Percentiles rank a stretch among this genome's conserved stretches.
phyloP scores from a whole-genome alignment of 2,797 vertebrate genomes.

The Melanotaenia parkinsoni region DNA sequence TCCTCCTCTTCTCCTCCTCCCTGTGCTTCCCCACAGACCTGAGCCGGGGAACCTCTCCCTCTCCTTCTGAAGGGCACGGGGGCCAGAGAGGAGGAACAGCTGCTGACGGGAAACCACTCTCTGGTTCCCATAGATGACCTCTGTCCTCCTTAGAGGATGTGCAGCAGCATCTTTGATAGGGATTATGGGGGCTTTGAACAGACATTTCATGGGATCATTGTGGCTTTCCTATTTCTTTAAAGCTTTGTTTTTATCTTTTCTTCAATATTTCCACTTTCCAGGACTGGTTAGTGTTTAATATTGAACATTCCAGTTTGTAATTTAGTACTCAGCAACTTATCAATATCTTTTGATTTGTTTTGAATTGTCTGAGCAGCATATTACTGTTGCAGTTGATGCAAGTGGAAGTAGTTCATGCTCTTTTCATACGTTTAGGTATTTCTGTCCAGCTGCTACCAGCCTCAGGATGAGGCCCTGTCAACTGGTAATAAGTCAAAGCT shows the following conservation, averaged over 20 bases:
- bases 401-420: background rate
- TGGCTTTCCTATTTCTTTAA: background rate
- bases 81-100: constrained; percentile 77
- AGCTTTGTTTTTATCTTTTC: constrained; percentile 2
- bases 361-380: background rate
- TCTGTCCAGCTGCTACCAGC: constrained; percentile 1
- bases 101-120: constrained; percentile 75
- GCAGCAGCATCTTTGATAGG: constrained; percentile 51
- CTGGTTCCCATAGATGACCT: constrained; percentile 69
- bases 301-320: constrained; percentile 13
- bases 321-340: background rate
- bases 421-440: background rate
- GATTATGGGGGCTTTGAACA: constrained; percentile 41
- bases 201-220: constrained; percentile 28
- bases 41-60: constrained; percentile 56
- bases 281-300: constrained; percentile 11
- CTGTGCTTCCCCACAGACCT: constrained; percentile 42
- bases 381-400: background rate
- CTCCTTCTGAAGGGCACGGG: constrained; percentile 69
- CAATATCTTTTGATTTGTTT: background rate
- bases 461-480: background rate
- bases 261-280: constrained; percentile 10
- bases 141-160: constrained; percentile 46
- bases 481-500: background rate
- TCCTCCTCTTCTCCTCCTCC: constrained; percentile 32